Base-by-base conservation (phyloP, 2,797 vertebrate species). In the Bovichtus diacanthus region DNA sequence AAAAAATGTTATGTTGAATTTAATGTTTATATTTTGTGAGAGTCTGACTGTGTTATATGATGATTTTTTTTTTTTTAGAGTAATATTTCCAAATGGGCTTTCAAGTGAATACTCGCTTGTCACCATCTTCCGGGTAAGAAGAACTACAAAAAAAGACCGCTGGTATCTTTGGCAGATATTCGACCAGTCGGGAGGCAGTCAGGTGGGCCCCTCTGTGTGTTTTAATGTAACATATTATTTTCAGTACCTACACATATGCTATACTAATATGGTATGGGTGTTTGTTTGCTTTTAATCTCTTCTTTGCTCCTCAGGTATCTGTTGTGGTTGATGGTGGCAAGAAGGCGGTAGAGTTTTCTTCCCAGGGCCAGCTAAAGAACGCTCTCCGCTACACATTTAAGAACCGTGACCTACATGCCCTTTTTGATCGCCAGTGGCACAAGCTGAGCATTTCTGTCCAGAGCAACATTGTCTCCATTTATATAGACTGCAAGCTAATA, bases 381-480 rank as follows among this genome's bases (percentile, higher is more conserved):
- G 87, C 90, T 54, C 89, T 97, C 51, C 96, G 94, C 82, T 97
- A 97, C 87, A 92, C 94, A 13, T 99, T 99, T 86, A 99, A 95
- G 93, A 96, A 95, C 90, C 95, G 96, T 76, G 96, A 98, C 91
- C 95, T 99, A 23, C 96, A 97, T 74, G 83, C 88, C 78, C 95
- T 99, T 74, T 99, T 99, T 84, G 97, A 99, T 92, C 97, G 97
- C 23, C 97, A 98, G 80, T 99, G 98, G 97, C 98, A 99, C 95
- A 98, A 97, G 91, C 94, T 99, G 89, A 94, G 97, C 87, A 84
- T 99, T 76, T 94, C 95, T 12, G 92, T 98, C 9, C 95, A 97
- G 84, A 94, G 93, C 34, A 94, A 88, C 80, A 91, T 94, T 3
- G 90, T 98, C 80, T 96, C 97, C 66, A 86, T 99, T 75, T 98